A percentile compares a stretch with the other conserved stretches of the same genome.
Conservation (phyloP, 2,797 vertebrate genomes). For the Sylvilagus floridanus region DNA sequence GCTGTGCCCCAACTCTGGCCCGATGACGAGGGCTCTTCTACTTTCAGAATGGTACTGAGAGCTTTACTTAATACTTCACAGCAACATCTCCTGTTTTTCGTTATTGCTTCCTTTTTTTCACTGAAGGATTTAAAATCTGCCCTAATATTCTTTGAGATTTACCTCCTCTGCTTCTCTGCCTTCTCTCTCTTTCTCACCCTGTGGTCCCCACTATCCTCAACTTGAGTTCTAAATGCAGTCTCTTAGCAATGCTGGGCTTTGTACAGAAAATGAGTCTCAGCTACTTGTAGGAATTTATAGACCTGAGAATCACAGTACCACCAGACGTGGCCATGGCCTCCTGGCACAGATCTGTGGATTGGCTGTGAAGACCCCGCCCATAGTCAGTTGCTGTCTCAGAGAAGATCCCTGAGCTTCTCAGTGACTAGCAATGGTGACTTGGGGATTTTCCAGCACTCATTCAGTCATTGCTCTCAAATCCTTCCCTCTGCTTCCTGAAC, state of each 20-base stretch:
- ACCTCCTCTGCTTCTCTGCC: neutral
- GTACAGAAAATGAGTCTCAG: neutral
- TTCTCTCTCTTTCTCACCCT: neutral
- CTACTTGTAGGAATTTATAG: neutral
- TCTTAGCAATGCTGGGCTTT: neutral
- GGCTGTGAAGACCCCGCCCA: neutral
- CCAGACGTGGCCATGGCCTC: neutral
- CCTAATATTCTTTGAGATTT: neutral
- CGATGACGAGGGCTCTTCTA: neutral
- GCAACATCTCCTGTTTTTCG: neutral
- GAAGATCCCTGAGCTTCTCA: neutral
- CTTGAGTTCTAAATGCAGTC: neutral
- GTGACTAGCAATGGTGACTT: neutral
- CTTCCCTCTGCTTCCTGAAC: neutral
- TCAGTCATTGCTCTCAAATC: neutral
- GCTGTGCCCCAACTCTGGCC: no score
- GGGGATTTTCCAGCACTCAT: neutral
- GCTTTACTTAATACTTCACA: neutral
- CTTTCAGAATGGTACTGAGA: neutral
- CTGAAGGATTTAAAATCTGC: neutral
- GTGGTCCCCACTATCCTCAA: no score
- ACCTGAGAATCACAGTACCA: neutral
- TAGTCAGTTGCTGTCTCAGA: neutral
- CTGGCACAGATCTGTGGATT: neutral
- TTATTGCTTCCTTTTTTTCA: neutral